A percentile compares a stretch with the other conserved stretches of the same genome.
These are phyloP conservation scores for Drosophila santomea DNA, from an alignment of 1,140 invertebrate species.

Conservation along the genomic window DNA sequence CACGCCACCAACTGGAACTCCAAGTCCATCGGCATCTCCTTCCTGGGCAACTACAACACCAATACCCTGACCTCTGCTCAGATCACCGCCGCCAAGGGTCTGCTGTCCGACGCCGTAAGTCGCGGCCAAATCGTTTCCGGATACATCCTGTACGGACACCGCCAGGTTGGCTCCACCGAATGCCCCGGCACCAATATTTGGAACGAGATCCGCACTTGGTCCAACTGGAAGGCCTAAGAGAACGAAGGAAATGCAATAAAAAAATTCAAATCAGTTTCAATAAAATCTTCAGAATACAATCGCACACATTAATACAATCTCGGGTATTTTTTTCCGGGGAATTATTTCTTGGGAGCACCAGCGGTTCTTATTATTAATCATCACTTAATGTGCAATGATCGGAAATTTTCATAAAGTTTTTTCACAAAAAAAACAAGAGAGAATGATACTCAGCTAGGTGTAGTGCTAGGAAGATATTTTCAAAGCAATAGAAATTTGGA, in stretches of 20 bases:
- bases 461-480: too few species aligned
- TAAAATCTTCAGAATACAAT: conserved; percentile 48
- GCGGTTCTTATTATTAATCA: not conserved
- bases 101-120: conserved; percentile 88
- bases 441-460: too few species aligned
- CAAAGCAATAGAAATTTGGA: too few species aligned
- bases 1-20: conserved; percentile 89
- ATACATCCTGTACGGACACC: conserved; percentile 89
- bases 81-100: conserved; percentile 85
- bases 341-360: not conserved
- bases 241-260: not conserved
- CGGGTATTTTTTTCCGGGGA: conserved; percentile 32
- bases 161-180: conserved; percentile 88
- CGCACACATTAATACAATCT: conserved; percentile 23
- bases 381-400: not conserved
- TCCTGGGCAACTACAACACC: conserved; percentile 87
- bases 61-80: conserved; percentile 64
- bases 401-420: not conserved
- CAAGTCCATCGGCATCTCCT: conserved; percentile 88
- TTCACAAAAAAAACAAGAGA: too few species aligned
- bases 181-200: conserved; percentile 90
- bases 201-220: conserved; percentile 88
- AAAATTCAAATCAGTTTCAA: conserved; percentile 9
- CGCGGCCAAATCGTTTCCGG: conserved; percentile 86
- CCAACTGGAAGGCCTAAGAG: conserved; percentile 85